Evolutionary conservation across 2,797 vertebrate species (phyloP).

Genomic region (Lindbergichthys nudifrons): DNA sequence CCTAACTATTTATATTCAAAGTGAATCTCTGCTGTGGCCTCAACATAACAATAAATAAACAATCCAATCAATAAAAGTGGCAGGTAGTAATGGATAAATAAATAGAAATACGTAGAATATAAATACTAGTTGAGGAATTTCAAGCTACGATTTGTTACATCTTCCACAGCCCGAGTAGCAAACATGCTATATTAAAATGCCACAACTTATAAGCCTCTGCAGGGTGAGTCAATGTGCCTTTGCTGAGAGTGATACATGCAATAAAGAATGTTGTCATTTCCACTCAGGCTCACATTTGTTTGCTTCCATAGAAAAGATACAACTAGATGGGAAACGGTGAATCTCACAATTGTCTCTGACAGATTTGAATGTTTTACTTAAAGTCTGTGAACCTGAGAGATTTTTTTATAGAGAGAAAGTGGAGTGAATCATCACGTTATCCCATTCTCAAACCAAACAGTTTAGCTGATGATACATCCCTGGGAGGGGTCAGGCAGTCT

Average conservation of each 20-base stretch:
- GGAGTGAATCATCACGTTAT: slow-evolving; percentile 17
- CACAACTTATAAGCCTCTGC: slow-evolving; percentile 70
- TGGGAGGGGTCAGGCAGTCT: background rate
- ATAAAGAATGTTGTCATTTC: slow-evolving; percentile 76
- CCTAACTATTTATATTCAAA: background rate
- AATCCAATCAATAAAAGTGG: slow-evolving; percentile 42
- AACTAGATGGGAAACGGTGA: slow-evolving; percentile 38
- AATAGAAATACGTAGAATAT: slow-evolving; percentile 34
- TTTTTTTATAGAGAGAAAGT: background rate
- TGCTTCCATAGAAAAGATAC: slow-evolving; percentile 39
- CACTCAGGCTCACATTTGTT: slow-evolving; percentile 60
- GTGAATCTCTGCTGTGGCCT: slow-evolving; percentile 13
- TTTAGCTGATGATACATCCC: slow-evolving; percentile 13
- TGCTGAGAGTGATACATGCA: slow-evolving; percentile 73
- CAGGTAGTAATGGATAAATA: slow-evolving; percentile 39
- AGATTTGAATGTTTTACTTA: slow-evolving; percentile 8
- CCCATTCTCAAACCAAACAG: background rate
- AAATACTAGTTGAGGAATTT: slow-evolving; percentile 44
- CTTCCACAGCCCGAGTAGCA: slow-evolving; percentile 40
- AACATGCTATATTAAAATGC: slow-evolving; percentile 68
- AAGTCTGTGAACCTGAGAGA: background rate
- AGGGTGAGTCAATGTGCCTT: slow-evolving; percentile 78
- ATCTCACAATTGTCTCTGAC: background rate
- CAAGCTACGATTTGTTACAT: slow-evolving; percentile 46
- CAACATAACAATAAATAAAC: slow-evolving; percentile 49